These are phyloP conservation scores for Baryphthengus martii DNA, from an alignment of 2,113 vertebrate genomes.

Conservation along the genomic window DNA sequence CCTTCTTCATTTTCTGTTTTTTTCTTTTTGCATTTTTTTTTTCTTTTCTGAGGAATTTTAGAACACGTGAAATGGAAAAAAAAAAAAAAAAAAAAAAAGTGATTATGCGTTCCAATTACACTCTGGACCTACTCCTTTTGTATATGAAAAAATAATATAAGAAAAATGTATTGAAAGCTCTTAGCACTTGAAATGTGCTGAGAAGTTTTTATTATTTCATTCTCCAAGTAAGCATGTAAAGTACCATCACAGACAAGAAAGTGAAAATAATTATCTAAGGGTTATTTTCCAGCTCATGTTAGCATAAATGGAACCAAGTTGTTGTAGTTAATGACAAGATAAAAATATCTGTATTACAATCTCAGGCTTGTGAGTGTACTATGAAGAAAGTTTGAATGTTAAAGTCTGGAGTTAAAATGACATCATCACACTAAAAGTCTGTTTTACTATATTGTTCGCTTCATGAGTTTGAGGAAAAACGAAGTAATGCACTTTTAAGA, in stretches of 20 bases:
- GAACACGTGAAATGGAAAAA: background rate
- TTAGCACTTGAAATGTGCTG: background rate
- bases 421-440: background rate
- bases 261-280: background rate
- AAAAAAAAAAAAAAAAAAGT: too few relatives aligned
- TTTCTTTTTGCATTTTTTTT: background rate
- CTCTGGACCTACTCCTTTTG: background rate
- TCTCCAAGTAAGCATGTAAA: background rate
- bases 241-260: background rate
- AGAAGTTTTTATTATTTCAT: background rate
- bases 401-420: background rate
- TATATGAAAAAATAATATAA: background rate
- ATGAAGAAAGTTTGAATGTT: background rate
- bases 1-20: fast-evolving
- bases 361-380: background rate
- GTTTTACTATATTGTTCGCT: background rate
- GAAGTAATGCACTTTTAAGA: background rate
- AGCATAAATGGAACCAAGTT: background rate
- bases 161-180: background rate
- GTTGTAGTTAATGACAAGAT: background rate
- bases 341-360: background rate
- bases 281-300: background rate
- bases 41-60: background rate
- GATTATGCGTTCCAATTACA: background rate
- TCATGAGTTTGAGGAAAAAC: background rate